phyloP scores from a whole-genome alignment of 2,888 invertebrate genomes.

The Drosophila merina region DNA sequence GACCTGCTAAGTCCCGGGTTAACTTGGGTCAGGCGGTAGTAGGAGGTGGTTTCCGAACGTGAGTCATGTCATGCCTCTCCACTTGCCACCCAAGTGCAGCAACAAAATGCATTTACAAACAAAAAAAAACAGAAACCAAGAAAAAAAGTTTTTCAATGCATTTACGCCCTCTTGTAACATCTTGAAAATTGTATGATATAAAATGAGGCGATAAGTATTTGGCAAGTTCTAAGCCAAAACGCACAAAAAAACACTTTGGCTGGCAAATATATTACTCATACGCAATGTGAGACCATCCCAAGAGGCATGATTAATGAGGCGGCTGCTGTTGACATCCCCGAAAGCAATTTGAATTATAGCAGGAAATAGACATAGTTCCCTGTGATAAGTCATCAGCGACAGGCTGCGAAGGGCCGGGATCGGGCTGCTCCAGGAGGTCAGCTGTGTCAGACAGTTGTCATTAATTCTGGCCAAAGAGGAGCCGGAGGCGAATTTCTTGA shows the following conservation, averaged over 20 bases:
- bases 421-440: constrained; percentile 53
- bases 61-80: constrained; percentile 19
- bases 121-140: constrained; percentile 1
- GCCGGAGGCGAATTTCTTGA: constrained; percentile 17
- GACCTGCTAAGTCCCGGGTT: constrained; percentile 42
- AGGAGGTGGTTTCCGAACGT: constrained; percentile 9
- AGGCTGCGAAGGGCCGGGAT: constrained; percentile 9
- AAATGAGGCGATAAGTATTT: constrained; percentile 37
- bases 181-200: constrained; percentile 29
- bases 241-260: constrained; percentile 2
- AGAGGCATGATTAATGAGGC: constrained; percentile 64
- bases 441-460: constrained; percentile 75
- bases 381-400: constrained; percentile 77
- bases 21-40: constrained; percentile 16
- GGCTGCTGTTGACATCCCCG: constrained; percentile 63
- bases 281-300: constrained; percentile 51
- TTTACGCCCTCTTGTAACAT: constrained; percentile 46
- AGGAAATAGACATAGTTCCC: constrained; percentile 57
- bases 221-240: constrained; percentile 16
- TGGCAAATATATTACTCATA: constrained; percentile 67
- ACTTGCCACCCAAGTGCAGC: constrained; percentile 46
- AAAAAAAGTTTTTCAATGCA: constrained; percentile 68
- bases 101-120: constrained; percentile 62
- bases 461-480: constrained; percentile 68
- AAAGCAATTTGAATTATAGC: constrained; percentile 73